Percentiles rank a stretch among this genome's conserved stretches.
Evolutionary conservation across 2,797 vertebrate genomes (phyloP).

Genomic region (Galagoides demidoff): DNA sequence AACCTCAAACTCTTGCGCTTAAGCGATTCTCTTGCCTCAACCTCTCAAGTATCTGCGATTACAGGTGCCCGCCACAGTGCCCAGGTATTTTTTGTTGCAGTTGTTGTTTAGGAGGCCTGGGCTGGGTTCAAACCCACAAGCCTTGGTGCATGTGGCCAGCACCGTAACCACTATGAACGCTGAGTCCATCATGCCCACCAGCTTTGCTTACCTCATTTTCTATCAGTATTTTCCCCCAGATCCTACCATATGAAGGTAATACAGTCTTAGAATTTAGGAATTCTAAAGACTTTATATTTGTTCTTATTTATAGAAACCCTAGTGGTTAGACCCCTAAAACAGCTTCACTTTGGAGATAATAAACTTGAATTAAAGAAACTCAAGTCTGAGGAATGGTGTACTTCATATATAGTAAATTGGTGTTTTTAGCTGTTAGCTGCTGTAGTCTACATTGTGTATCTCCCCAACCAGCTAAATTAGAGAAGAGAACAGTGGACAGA

Average conservation of each 20-base stretch:
- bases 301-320: background rate
- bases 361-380: background rate
- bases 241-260: background rate
- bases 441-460: background rate
- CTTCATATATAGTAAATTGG: background rate
- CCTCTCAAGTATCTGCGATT: too few relatives aligned
- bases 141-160: too few relatives aligned
- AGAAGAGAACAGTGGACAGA: background rate
- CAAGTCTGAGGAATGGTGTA: background rate
- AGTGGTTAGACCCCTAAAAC: background rate
- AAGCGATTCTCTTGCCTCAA: too few relatives aligned
- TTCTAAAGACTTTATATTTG: slow-evolving; percentile 31
- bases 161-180: too few relatives aligned
- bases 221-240: background rate
- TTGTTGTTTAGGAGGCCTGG: too few relatives aligned
- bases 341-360: background rate
- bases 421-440: background rate
- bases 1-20: too few relatives aligned
- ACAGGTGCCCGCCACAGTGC: too few relatives aligned
- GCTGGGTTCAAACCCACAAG: too few relatives aligned
- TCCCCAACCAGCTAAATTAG: background rate
- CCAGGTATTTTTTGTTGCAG: too few relatives aligned
- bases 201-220: background rate
- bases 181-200: too few relatives aligned
- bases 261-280: background rate